phyloP scores from a whole-genome alignment of 2,888 invertebrate species.

The Andrena fulva region DNA sequence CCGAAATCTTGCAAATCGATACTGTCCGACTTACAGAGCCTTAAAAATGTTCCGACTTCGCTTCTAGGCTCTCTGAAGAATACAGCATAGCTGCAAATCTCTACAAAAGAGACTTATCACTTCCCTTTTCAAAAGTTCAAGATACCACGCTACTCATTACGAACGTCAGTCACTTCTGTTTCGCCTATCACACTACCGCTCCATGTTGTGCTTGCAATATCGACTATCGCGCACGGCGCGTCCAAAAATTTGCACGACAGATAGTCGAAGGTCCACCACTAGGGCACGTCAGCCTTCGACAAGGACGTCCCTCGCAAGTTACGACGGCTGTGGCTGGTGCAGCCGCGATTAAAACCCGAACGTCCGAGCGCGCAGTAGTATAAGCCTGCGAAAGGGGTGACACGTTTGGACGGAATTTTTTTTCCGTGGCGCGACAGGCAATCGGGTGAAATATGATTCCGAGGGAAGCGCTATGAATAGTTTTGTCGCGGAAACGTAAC shows the following conservation, averaged over 20 bases:
- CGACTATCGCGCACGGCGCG: background rate
- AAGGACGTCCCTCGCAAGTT: background rate
- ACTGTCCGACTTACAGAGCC: background rate
- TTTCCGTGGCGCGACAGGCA: background rate
- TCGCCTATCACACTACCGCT: background rate
- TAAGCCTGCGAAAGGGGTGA: constrained; percentile 7
- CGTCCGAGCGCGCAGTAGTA: background rate
- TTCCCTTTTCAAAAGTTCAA: background rate
- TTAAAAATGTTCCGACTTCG: background rate
- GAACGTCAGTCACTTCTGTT: background rate
- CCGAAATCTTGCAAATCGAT: background rate
- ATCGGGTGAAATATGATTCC: constrained; percentile 43
- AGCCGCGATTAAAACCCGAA: constrained; percentile 11
- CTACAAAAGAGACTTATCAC: background rate
- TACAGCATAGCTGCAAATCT: background rate
- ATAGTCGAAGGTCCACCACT: background rate
- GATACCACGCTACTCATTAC: background rate
- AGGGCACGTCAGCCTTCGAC: background rate
- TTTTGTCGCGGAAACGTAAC: constrained; percentile 33
- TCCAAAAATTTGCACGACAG: constrained; percentile 6
- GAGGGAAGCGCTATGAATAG: constrained; percentile 14
- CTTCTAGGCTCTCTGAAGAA: no score
- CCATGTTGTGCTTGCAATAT: background rate
- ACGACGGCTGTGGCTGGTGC: background rate
- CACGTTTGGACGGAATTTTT: background rate